Percentiles rank a stretch among this genome's conserved stretches.
phyloP scores from a whole-genome alignment of 1,140 invertebrate species.

The Lysiphlebus fabarum region DNA sequence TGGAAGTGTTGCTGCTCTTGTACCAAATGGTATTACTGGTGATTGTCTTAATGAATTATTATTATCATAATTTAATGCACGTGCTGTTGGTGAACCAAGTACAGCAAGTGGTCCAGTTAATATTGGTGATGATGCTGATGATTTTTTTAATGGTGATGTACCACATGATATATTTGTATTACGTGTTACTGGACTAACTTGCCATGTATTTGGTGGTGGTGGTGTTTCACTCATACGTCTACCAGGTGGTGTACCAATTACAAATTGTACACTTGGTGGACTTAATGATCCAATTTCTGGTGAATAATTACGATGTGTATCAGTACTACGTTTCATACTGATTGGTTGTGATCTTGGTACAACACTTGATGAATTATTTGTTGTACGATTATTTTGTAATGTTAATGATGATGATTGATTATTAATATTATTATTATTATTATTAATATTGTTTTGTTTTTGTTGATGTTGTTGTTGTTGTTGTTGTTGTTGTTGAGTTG shows the following conservation, averaged over 20 bases:
- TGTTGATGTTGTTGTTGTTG: no score
- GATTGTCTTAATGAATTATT: slow-evolving; percentile 61
- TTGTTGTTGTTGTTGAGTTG: slow-evolving; percentile 61
- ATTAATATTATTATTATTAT: no score
- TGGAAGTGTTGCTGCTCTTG: slow-evolving; percentile 72
- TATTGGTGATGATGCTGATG: slow-evolving; percentile 68
- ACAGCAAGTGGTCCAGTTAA: slow-evolving; percentile 61
- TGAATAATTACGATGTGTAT: slow-evolving; percentile 62
- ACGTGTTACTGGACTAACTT: slow-evolving; percentile 66
- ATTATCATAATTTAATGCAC: slow-evolving; percentile 56
- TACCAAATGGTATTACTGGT: slow-evolving; percentile 65
- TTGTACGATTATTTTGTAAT: slow-evolving; percentile 30
- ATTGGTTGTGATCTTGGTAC: slow-evolving; percentile 81
- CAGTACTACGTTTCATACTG: slow-evolving; percentile 67
- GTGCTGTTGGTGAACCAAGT: slow-evolving; percentile 62
- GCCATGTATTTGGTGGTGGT: slow-evolving; percentile 76
- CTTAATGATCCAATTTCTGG: slow-evolving; percentile 83
- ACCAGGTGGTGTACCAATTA: slow-evolving; percentile 83
- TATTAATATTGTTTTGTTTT: no score
- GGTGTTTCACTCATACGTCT: slow-evolving; percentile 66
- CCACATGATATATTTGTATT: slow-evolving; percentile 58
- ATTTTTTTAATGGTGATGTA: slow-evolving; percentile 69
- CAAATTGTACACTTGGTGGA: slow-evolving; percentile 86
- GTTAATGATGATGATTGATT: slow-evolving; percentile 49
- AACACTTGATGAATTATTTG: slow-evolving; percentile 40